These are phyloP conservation scores for Hydrozoanthus gracilis DNA, from an alignment of 92 coral and sea anemone genomes.

Conservation along the genomic window DNA sequence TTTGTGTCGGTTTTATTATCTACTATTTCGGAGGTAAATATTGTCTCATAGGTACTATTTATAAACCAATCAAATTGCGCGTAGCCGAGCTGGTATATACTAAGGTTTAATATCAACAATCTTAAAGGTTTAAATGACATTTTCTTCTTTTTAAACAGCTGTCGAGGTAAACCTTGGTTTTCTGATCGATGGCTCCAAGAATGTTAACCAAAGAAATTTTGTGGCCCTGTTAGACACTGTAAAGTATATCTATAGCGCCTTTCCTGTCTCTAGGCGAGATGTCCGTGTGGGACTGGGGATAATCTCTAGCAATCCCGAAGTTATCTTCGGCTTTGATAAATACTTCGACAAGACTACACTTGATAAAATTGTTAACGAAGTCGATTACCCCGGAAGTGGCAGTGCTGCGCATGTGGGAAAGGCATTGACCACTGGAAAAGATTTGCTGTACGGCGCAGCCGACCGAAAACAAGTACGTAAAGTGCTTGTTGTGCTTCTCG, in stretches of 20 bases:
- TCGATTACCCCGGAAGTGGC: constrained; percentile 69
- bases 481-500: constrained; percentile 74
- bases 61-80: too few relatives aligned
- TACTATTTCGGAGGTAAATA: too few relatives aligned
- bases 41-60: too few relatives aligned
- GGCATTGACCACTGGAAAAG: constrained; percentile 68
- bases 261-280: constrained; percentile 74
- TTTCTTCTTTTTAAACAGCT: constrained; percentile 34
- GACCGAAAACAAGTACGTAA: constrained; percentile 66
- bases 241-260: constrained; percentile 82
- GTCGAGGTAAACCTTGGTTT: constrained; percentile 91
- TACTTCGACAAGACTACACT: constrained; percentile 72
- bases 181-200: constrained; percentile 83
- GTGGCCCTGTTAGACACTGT: constrained; percentile 70
- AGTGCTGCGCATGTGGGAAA: constrained; percentile 72
- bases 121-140: too few relatives aligned
- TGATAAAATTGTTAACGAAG: constrained; percentile 70
- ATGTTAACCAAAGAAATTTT: constrained; percentile 73
- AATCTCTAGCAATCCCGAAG: constrained; percentile 67
- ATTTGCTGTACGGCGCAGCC: constrained; percentile 68
- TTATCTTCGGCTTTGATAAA: constrained; percentile 77
- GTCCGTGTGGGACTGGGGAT: constrained; percentile 79
- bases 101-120: too few relatives aligned
- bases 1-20: too few relatives aligned
- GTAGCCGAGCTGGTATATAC: too few relatives aligned